phyloP scores from a whole-genome alignment of 35 echinoderm and acorn worm genomes.

The Heliocidaris tuberculata region DNA sequence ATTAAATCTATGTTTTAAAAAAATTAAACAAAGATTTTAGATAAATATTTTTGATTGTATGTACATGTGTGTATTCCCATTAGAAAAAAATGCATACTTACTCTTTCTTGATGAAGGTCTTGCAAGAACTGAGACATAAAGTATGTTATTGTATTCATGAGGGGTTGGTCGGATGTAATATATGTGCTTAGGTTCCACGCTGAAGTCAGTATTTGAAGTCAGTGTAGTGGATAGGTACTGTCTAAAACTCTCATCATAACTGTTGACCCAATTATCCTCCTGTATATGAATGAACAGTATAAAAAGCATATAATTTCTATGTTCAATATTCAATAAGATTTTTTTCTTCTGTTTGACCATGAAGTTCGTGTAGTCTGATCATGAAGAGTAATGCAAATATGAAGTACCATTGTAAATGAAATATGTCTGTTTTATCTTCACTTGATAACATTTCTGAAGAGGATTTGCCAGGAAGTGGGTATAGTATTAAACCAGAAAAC shows the following conservation, averaged over 20 bases:
- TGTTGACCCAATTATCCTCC: neutral
- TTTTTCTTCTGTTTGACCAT: neutral
- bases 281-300: neutral
- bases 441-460: neutral
- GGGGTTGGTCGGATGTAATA: neutral
- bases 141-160: neutral
- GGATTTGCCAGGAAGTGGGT: neutral
- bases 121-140: constrained; percentile 6
- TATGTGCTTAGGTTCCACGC: neutral
- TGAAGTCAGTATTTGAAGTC: neutral
- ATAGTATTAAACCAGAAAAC: neutral
- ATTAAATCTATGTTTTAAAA: too few relatives aligned
- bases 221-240: neutral
- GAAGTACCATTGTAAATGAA: too few relatives aligned
- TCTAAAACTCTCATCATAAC: neutral
- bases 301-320: neutral
- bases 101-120: neutral
- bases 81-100: neutral
- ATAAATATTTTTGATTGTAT: neutral
- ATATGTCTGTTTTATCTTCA: neutral
- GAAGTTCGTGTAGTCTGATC: neutral
- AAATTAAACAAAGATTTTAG: neutral
- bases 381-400: too few relatives aligned
- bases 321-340: too few relatives aligned
- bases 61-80: neutral